These are phyloP conservation scores for Drosophila neutralis DNA, from an alignment of 2,888 invertebrate species.

Conservation along the genomic window DNA sequence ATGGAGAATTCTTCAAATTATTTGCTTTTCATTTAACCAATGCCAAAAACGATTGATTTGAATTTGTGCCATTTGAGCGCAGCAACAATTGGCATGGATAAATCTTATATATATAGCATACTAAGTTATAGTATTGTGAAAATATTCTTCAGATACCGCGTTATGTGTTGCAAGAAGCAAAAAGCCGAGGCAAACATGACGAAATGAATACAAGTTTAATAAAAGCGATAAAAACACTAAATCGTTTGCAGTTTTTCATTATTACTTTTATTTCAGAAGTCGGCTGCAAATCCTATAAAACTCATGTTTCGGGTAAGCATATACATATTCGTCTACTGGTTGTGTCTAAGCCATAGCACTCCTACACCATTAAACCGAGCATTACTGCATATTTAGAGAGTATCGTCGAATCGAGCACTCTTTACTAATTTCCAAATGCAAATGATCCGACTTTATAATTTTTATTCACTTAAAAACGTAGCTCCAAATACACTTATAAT, in stretches of 20 bases:
- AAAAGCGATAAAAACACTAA: constrained; percentile 72
- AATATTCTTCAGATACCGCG: constrained; percentile 48
- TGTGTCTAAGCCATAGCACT: background rate
- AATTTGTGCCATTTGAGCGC: constrained; percentile 46
- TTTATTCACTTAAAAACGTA: constrained; percentile 81
- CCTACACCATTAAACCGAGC: background rate
- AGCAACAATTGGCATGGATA: constrained; percentile 48
- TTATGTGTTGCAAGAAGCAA: constrained; percentile 44
- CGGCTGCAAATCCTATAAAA: background rate
- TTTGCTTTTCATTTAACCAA: constrained; percentile 59
- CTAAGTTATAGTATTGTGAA: constrained; percentile 54
- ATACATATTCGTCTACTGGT: background rate
- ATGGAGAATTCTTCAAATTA: constrained; percentile 30
- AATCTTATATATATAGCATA: constrained; percentile 49
- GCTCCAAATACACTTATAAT: constrained; percentile 81
- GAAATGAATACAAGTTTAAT: constrained; percentile 79
- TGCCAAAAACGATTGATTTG: constrained; percentile 63
- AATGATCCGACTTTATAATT: constrained; percentile 63
- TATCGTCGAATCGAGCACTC: background rate
- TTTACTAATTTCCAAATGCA: constrained; percentile 3
- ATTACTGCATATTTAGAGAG: background rate
- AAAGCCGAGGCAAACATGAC: constrained; percentile 65
- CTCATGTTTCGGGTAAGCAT: background rate
- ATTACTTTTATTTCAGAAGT: background rate
- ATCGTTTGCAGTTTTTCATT: background rate